Base-by-base conservation (phyloP, 2,113 vertebrate genomes). In the Tichodroma muraria region DNA sequence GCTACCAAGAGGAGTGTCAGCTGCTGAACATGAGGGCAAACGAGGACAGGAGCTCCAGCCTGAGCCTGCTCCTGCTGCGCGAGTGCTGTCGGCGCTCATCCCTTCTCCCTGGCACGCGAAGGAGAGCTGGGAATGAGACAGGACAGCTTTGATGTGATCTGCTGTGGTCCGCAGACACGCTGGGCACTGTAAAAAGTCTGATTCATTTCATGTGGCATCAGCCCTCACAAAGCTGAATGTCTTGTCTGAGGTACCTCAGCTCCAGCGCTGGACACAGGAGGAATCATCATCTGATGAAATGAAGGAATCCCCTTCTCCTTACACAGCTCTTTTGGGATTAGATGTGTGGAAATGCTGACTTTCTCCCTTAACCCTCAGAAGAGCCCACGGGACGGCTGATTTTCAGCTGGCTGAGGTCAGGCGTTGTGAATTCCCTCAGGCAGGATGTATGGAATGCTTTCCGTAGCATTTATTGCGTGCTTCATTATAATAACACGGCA, bases 391-490 rank as follows among this genome's bases (percentile, higher is more conserved):
- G 12, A 23, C 0, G 0, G 33, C 59, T 68, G 75, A 17, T 20
- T 22, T 70, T 49, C 28, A 1, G 27, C 30, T 27, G 37, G 8
- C 71, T 17, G 59, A 84, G 91, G 59, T 63, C 80, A 63, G 56
- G 4, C 1, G 0, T 10, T 61, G 52, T 64, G 81, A 59, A 53
- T 63, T 52, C 81, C 66, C 4, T 1, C 24, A 6, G 72, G 33
- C 8, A 19, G 22, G 66, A 23, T 35, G n/a, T 20, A 19, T 5
- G 11, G 42, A 63, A 25, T 60, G 82, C 37, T 56, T 44, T 35
- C 61, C 0, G 0, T 4, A 24, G 31, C 8, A 30, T 61, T 91
- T 42, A n/a, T 28, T 38, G 17, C 0, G 0, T 10, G 7, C 18
- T 53, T 40, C 38, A 3, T 37, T 35, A 4, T 1, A 49, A 13